A percentile compares a stretch with the other conserved stretches of the same genome.
These are phyloP conservation scores for Bettongia penicillata DNA, from an alignment of 2,113 vertebrate genomes.

Conservation along the genomic window DNA sequence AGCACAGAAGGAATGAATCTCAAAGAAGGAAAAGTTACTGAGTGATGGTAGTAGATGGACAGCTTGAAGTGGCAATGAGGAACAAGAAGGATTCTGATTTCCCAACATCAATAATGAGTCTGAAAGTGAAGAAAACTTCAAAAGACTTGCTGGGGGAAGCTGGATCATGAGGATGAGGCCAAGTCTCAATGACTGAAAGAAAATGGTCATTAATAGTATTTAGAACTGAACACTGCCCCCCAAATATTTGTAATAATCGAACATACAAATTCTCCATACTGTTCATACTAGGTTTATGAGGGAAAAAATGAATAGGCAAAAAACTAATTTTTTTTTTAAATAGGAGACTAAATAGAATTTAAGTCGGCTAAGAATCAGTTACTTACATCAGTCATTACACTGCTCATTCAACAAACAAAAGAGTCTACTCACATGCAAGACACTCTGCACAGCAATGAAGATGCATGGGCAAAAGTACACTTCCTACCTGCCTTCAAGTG, in stretches of 20 bases:
- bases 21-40: not conserved
- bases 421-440: not conserved
- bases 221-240: not conserved
- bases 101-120: not conserved
- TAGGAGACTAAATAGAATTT: not conserved
- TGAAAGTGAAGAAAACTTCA: not conserved
- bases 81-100: not conserved
- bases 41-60: not conserved
- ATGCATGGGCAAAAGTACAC: not conserved
- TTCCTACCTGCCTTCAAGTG: not conserved
- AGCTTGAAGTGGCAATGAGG: not conserved
- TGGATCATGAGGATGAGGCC: not conserved
- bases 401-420: not conserved
- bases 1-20: not conserved
- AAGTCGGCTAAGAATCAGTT: not conserved
- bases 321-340: not conserved
- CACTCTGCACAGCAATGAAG: not conserved
- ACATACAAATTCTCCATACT: not conserved
- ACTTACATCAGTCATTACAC: not conserved
- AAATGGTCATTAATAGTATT: not conserved
- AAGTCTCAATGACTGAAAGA: not conserved
- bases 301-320: not conserved
- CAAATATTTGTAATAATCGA: not conserved
- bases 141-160: not conserved
- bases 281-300: not conserved